Evolutionary conservation across 2,797 vertebrate genomes (phyloP).

Genomic region (Limnodromus scolopaceus): DNA sequence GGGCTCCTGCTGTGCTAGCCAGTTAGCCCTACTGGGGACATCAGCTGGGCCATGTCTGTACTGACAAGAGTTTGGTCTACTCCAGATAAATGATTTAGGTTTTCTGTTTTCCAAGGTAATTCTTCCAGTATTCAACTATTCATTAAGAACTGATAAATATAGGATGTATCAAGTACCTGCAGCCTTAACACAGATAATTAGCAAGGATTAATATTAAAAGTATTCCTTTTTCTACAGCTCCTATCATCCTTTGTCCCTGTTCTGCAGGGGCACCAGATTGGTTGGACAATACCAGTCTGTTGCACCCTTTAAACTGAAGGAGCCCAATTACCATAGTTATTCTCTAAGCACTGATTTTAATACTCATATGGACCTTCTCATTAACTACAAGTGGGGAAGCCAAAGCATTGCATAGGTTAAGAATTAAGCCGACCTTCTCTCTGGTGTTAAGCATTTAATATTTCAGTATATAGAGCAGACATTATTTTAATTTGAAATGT

Average conservation of each 20-base stretch:
- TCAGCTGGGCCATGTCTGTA: not conserved
- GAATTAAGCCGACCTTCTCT: not conserved
- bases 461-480: not conserved
- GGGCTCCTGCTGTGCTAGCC: not conserved
- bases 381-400: not conserved
- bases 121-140: not conserved
- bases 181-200: not conserved
- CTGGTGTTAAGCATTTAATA: not conserved
- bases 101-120: not conserved
- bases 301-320: not conserved
- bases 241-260: not conserved
- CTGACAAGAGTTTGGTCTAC: not conserved
- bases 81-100: not conserved
- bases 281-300: not conserved
- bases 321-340: not conserved
- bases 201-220: not conserved
- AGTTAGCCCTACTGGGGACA: fast-evolving
- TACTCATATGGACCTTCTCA: not conserved
- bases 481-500: not conserved
- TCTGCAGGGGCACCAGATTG: not conserved
- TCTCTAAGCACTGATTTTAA: not conserved
- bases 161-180: not conserved
- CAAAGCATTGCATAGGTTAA: not conserved
- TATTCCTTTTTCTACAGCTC: not conserved
- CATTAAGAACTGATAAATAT: not conserved